Conservation (phyloP, 1,140 invertebrate species). For the Aphis craccivora region DNA sequence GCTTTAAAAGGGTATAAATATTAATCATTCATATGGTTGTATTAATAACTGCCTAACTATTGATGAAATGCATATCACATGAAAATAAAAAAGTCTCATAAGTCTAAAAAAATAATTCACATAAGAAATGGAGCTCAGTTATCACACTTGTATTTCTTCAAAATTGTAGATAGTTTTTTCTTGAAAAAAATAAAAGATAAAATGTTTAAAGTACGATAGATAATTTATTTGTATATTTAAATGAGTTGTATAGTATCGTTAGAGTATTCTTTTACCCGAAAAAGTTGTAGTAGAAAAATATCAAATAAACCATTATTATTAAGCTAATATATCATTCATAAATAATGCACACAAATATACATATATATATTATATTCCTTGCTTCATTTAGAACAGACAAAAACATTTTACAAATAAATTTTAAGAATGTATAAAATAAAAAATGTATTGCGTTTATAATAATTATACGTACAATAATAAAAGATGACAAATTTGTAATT, state of each 20-base stretch:
- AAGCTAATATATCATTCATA: neutral
- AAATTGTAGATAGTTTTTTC: neutral
- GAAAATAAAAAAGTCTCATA: neutral
- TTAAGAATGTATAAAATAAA: neutral
- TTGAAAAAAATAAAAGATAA: neutral
- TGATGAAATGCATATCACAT: neutral
- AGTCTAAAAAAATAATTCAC: neutral
- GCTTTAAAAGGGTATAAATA: neutral
- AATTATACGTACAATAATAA: neutral
- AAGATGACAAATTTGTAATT: neutral
- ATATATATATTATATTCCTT: neutral
- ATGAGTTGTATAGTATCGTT: neutral
- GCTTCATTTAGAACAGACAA: neutral
- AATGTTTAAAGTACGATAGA: neutral
- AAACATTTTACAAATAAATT: neutral
- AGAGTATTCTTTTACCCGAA: neutral
- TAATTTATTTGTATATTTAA: neutral
- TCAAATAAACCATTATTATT: neutral
- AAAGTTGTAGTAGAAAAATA: neutral
- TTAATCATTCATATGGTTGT: neutral
- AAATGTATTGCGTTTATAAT: neutral
- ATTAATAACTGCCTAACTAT: neutral
- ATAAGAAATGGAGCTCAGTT: neutral
- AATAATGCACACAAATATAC: no score
- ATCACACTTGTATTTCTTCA: neutral